These are phyloP conservation scores for Meles meles DNA, from an alignment of 2,113 vertebrate genomes.

Conservation along the genomic window DNA sequence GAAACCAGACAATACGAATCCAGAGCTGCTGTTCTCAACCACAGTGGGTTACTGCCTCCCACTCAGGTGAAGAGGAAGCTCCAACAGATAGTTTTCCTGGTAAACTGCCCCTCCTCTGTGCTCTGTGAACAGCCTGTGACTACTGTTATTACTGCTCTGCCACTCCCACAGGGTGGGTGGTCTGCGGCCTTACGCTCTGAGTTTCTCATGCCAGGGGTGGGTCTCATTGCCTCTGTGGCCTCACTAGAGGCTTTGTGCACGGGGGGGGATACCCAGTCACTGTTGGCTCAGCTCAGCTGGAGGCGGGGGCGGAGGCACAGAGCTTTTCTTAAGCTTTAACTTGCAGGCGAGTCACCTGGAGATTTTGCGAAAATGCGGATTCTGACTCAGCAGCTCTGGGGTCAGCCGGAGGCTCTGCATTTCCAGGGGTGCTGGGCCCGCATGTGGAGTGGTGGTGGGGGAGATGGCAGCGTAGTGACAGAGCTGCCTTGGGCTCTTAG, in stretches of 20 bases:
- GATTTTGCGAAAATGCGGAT: neutral
- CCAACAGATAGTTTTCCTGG: neutral
- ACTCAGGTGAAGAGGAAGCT: neutral
- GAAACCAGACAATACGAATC: neutral
- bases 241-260: fast-evolving
- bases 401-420: neutral
- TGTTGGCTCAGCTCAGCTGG: neutral
- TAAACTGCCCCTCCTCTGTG: neutral
- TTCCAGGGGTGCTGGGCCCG: fast-evolving
- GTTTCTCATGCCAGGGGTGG: neutral
- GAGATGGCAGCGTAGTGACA: no score
- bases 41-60: neutral
- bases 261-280: fast-evolving
- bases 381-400: neutral
- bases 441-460: neutral
- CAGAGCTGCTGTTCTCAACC: neutral
- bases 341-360: neutral
- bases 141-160: neutral
- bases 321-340: neutral
- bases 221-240: neutral
- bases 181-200: neutral
- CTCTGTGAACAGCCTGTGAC: neutral
- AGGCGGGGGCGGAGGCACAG: neutral
- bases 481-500: neutral
- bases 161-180: fast-evolving